Conservation (phyloP, 2,113 vertebrate genomes). For the Calypte anna region DNA sequence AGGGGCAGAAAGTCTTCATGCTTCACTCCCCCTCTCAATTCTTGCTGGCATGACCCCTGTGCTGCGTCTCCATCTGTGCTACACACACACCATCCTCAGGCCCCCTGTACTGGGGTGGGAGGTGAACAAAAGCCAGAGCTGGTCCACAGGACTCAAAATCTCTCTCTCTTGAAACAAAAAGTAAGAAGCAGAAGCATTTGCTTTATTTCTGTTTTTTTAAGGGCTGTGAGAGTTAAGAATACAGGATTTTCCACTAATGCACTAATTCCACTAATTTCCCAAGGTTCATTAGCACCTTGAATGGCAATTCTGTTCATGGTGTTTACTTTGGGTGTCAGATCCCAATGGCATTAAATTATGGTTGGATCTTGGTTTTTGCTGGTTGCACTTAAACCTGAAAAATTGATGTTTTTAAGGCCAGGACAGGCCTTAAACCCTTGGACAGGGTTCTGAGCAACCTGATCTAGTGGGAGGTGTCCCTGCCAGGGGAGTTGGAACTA, state of each 20-base stretch:
- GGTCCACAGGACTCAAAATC: background rate
- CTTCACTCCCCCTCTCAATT: background rate
- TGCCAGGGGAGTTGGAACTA: too few relatives aligned
- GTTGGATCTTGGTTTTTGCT: background rate
- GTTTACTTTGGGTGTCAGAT: background rate
- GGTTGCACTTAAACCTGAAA: background rate
- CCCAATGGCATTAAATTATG: background rate
- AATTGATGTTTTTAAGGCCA: too few relatives aligned
- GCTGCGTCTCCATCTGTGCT: background rate
- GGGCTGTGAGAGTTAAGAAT: background rate
- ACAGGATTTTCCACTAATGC: background rate
- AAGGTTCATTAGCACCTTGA: background rate
- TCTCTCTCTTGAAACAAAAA: background rate
- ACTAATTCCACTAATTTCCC: too few relatives aligned
- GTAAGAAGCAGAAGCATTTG: background rate
- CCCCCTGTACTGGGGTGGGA: rapidly evolving
- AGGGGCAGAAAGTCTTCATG: background rate
- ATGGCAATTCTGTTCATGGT: background rate
- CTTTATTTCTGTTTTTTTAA: background rate
- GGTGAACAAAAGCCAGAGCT: background rate
- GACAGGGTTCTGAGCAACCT: too few relatives aligned
- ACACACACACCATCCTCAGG: rapidly evolving
- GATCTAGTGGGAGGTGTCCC: too few relatives aligned
- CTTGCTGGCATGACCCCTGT: background rate
- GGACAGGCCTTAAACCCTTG: too few relatives aligned